Evolutionary conservation across 2,888 invertebrate genomes (phyloP), one percentile per base, ranked within the genome.

Genomic region (Drosophila emarginata): DNA sequence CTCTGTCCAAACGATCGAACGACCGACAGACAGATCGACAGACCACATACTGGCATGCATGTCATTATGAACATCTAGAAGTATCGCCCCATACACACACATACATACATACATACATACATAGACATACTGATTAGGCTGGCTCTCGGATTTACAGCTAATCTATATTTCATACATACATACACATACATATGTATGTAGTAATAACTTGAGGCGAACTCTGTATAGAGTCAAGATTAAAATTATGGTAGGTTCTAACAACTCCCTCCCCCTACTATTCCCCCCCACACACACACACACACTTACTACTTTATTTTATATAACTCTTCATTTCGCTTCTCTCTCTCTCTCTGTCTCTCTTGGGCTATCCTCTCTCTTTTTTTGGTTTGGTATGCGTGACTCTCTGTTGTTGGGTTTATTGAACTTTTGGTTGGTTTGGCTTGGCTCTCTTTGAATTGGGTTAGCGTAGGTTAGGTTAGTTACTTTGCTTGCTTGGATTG

Each of bases 131-230:
- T 88, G 84, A 88, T 84, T 87, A 80, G 81, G 72, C 75, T 45
- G 61, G 26, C 45, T 45, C 21, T 45, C 70, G 53, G 84, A 84
- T 84, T 84, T 87, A 84, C 87, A 81, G 88, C 84, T 85, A 85
- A 88, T 85, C 88, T 87, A 83, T 87, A 85, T 87, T 80, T 80
- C 54, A 82, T n/a, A n/a, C n/a, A n/a, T n/a, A n/a, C n/a, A n/a
- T n/a, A n/a, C n/a, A n/a, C n/a, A n/a, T n/a, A n/a, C n/a, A n/a
- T n/a, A 9, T 18, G 4, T 45, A 54, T 50, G 60, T 76, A 70
- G 74, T 76, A 67, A 70, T 86, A 70, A 72, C 54, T 54, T 54
- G 54, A 54, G 32, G 54, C 32, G 18, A 54, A 54, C 32, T 54
- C 32, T 32, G 32, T 32, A 1, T 32, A 32, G 45, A 45, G 45